phyloP scores from a whole-genome alignment of 1,140 invertebrate genomes.

The Anastrepha obliqua region DNA sequence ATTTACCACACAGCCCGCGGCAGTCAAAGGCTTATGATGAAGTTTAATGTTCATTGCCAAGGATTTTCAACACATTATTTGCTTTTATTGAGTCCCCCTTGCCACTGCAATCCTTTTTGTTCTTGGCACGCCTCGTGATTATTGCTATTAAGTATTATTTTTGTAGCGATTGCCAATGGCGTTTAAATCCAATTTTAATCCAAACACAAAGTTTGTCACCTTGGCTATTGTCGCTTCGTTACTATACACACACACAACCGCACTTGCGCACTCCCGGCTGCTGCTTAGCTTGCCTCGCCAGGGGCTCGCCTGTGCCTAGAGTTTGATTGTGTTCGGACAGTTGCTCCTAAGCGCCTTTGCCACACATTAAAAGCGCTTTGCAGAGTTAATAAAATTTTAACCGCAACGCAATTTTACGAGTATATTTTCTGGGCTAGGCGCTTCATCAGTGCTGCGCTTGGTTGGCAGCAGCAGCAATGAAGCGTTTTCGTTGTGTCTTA shows the following conservation, averaged over 20 bases:
- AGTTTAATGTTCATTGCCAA: slow-evolving; percentile 48
- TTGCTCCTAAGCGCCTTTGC: slow-evolving; percentile 21
- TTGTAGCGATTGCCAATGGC: slow-evolving; percentile 27
- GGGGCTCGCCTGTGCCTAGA: background rate
- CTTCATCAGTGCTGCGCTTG: background rate
- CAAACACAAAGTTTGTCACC: slow-evolving; percentile 42
- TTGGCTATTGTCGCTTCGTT: background rate
- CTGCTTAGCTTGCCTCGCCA: background rate
- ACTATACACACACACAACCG: too few species aligned
- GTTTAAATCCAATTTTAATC: slow-evolving; percentile 47
- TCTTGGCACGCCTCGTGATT: background rate
- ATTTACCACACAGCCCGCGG: background rate
- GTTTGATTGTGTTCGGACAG: background rate
- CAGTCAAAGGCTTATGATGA: slow-evolving; percentile 27
- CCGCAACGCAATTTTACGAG: slow-evolving; percentile 24
- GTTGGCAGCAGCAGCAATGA: background rate
- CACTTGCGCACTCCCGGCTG: background rate
- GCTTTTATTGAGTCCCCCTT: slow-evolving; percentile 1
- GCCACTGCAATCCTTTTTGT: background rate
- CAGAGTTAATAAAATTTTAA: slow-evolving; percentile 35
- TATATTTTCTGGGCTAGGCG: background rate
- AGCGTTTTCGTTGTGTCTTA: background rate
- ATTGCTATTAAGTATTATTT: slow-evolving; percentile 29
- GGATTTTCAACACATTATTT: slow-evolving; percentile 42
- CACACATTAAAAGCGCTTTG: slow-evolving; percentile 29